A percentile compares a stretch with the other conserved stretches of the same genome.
These are phyloP conservation scores for Bombus cullumanus DNA, from an alignment of 1,140 invertebrate species.

Conservation along the genomic window DNA sequence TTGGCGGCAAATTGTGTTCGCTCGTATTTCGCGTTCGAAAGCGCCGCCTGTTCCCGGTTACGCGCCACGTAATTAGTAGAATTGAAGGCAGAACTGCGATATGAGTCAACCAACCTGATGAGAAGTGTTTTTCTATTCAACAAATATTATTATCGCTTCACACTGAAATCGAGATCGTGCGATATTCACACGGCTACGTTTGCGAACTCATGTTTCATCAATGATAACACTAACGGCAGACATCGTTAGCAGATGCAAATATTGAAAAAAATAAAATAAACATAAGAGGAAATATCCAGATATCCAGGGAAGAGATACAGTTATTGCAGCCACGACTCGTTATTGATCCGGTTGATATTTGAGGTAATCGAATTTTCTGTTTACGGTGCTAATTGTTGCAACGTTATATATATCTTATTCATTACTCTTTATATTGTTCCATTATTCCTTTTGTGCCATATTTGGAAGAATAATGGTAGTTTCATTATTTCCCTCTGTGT, in stretches of 20 bases:
- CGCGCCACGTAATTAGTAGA: constrained; percentile 23
- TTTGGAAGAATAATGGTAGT: neutral
- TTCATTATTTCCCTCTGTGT: neutral
- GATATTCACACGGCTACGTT: neutral
- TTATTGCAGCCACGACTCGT: constrained; percentile 4
- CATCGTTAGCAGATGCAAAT: constrained; percentile 22
- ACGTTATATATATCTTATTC: neutral
- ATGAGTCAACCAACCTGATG: too few relatives aligned
- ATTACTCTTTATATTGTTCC: neutral
- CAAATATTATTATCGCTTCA: constrained; percentile 5
- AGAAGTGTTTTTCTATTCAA: neutral
- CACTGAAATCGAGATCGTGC: neutral
- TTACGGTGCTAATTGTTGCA: constrained; percentile 28
- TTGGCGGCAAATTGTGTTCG: constrained; percentile 4
- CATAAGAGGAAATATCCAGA: neutral
- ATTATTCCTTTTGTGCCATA: neutral
- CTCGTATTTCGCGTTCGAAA: neutral
- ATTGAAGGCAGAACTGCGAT: constrained; percentile 1
- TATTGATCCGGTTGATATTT: constrained; percentile 19
- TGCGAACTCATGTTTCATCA: neutral
- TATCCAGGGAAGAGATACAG: neutral
- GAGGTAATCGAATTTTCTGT: constrained; percentile 30
- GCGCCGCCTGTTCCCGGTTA: neutral
- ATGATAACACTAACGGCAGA: neutral
- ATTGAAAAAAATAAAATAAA: neutral